Evolutionary conservation across 2,113 vertebrate species (phyloP).

Genomic region (Naja naja): DNA sequence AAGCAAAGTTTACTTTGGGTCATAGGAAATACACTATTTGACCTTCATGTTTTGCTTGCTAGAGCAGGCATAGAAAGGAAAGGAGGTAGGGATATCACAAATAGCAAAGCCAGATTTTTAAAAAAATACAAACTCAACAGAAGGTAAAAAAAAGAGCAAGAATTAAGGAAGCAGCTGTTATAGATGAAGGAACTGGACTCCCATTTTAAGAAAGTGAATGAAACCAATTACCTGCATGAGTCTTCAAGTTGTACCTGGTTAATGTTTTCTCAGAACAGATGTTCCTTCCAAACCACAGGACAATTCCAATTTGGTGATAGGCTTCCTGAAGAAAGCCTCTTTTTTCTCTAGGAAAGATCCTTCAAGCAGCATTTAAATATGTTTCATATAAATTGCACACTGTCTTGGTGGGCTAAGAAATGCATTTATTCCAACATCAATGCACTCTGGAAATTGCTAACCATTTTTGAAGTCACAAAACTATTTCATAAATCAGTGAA

Average conservation of each 20-base stretch:
- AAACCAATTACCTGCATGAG: constrained; percentile 34
- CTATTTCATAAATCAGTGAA: not conserved
- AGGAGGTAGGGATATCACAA: constrained; percentile 23
- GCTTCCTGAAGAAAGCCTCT: constrained; percentile 3
- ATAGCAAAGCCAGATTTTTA: constrained; percentile 38
- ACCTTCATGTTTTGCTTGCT: not conserved
- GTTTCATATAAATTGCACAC: not conserved
- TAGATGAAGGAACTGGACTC: constrained; percentile 33
- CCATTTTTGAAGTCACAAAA: not conserved
- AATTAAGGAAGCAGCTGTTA: constrained; percentile 26
- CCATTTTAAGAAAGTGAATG: constrained; percentile 20
- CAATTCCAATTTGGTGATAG: constrained; percentile 24
- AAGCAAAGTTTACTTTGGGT: constrained; percentile 31
- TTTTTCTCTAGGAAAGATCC: constrained; percentile 6
- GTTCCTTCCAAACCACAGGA: not conserved
- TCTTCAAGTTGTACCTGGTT: constrained; percentile 19
- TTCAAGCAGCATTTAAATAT: constrained; percentile 17
- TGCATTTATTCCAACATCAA: not conserved
- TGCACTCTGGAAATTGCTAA: not conserved
- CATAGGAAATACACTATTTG: constrained; percentile 34
- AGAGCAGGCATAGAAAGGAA: constrained; percentile 17
- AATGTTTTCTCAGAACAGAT: constrained; percentile 36
- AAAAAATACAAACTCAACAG: not conserved
- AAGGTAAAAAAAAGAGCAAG: not conserved
- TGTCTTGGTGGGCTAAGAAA: not conserved